Conservation (phyloP, 2,888 invertebrate species). For the Arctia plantaginis region DNA sequence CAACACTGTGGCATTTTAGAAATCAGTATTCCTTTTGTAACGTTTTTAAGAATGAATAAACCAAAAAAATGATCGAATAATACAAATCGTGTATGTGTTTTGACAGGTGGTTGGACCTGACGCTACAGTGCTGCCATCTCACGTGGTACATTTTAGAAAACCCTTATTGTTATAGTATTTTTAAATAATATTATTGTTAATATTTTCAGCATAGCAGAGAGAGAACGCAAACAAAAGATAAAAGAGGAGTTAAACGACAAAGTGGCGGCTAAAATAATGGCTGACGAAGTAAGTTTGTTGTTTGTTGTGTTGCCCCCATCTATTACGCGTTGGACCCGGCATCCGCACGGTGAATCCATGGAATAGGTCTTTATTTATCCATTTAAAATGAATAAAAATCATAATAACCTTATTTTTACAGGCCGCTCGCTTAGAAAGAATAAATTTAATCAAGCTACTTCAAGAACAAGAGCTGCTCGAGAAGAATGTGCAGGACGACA, state of each 20-base stretch:
- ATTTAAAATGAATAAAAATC: not conserved
- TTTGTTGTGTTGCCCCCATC: no score
- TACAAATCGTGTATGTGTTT: no score
- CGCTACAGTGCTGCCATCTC: no score
- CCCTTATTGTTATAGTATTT: not conserved
- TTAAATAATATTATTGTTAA: not conserved
- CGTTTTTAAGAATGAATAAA: no score
- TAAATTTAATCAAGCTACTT: constrained; percentile 75
- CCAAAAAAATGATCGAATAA: no score
- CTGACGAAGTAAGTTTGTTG: constrained; percentile 68
- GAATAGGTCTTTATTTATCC: no score
- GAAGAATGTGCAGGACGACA: constrained; percentile 74
- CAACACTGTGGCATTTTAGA: no score
- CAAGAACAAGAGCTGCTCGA: constrained; percentile 84
- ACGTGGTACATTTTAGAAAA: no score
- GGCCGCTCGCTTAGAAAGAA: constrained; percentile 71
- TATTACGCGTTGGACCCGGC: no score
- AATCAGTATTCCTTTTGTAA: no score
- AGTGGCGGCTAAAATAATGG: constrained; percentile 67
- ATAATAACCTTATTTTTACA: constrained; percentile 39
- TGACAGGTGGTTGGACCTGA: no score
- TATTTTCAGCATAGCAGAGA: constrained; percentile 66
- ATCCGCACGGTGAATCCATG: no score
- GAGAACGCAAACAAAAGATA: constrained; percentile 55
- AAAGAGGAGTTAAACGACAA: constrained; percentile 67